Conservation (phyloP, 2,888 invertebrate species). For the Dorcus hopei region DNA sequence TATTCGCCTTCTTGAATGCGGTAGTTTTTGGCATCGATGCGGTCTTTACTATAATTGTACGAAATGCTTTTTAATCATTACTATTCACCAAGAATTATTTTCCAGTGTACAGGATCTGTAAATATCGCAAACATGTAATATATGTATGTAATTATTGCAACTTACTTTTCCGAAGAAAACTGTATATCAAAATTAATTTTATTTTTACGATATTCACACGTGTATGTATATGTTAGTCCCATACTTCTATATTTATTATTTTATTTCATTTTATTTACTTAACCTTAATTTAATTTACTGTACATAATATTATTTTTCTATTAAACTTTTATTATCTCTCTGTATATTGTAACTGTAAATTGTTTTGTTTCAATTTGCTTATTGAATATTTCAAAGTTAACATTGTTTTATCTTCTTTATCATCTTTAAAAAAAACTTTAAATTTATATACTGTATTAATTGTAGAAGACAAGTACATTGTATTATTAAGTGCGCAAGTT, state of each 20-base stretch:
- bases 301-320: neutral
- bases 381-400: neutral
- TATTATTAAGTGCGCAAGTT: neutral
- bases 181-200: too few species aligned
- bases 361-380: neutral
- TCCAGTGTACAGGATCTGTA: too few species aligned
- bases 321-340: neutral
- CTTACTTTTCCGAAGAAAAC: too few species aligned
- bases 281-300: neutral
- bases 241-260: neutral
- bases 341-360: neutral
- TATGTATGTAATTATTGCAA: too few species aligned
- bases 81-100: too few species aligned
- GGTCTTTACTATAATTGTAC: conserved; percentile 53
- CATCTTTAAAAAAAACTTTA: too few species aligned
- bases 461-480: too few species aligned
- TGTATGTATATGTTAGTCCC: too few species aligned
- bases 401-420: too few species aligned
- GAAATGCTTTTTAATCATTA: conserved; percentile 13
- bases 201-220: too few species aligned
- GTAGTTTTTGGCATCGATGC: conserved; percentile 61
- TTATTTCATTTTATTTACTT: conserved; percentile 1
- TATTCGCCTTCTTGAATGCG: conserved; percentile 61
- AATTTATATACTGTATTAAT: too few species aligned
- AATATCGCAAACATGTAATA: too few species aligned